Base-by-base conservation (phyloP, 1,140 invertebrate genomes). In the Medauroidea extradentata region DNA sequence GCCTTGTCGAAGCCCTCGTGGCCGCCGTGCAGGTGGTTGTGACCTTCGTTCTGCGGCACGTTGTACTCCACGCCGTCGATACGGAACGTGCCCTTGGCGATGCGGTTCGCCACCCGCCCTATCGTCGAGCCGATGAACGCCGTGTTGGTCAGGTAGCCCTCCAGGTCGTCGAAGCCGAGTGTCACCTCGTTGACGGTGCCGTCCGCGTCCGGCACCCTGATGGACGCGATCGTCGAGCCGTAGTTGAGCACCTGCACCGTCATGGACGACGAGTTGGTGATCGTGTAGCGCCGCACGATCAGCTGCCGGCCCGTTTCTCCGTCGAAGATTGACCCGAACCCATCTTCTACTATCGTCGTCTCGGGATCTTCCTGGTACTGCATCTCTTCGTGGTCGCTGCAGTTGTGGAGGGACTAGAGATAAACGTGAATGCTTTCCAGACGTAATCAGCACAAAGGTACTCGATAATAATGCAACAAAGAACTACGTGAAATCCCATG, bases 91-190 rank as follows among this genome's bases (percentile, higher is more conserved):
- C 72, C 83, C 46, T 75, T 71, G 1, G 69, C 69, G 57, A 83
- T 83, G 62, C 83, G 67, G 63, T 83, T 83, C 2, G 79, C 79
- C 42, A 79, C 73, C n/a, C 84, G 72, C 19, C 83, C 83, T 63
- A 84, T 72, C 5, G 79, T 71, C 7, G 75, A 75, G 16, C 83
- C 83, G 68, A 84, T 76, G 64, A 82, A 84, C 43, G 43, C 43
- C 16, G 3, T 8, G 43, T 46, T 46, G 16, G 16, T 16, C 16
- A 70, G 63, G 9, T 53, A 71, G 75, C 87, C 84, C 64, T 83
- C 73, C 39, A 93, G 73, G 67, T 85, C 78, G 71, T 92, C 87
- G 70, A 88, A 93, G 25, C 91, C 91, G 11, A 91, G 78, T 0
- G 84, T 83, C 11, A 94, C 79, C 69, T 94, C 91, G 13, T 76